Evolutionary conservation across 2,797 vertebrate species (phyloP).

Genomic region (Manis javanica): DNA sequence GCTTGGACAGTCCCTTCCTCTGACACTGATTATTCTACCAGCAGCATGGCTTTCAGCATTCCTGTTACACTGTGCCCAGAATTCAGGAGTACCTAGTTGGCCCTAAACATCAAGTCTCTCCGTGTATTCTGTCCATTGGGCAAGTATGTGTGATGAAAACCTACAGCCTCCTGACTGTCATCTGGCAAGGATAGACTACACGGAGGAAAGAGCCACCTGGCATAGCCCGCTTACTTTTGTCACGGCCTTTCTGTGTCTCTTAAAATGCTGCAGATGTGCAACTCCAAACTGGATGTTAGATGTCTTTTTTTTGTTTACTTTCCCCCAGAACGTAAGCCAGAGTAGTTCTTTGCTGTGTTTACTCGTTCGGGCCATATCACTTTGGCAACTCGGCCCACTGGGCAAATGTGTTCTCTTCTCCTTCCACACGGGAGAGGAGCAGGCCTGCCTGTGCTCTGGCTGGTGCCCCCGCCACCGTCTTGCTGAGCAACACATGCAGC

Average conservation of each 20-base stretch:
- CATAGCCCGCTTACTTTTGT: neutral
- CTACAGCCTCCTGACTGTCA: neutral
- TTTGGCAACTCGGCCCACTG: neutral
- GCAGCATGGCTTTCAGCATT: neutral
- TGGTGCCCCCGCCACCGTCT: neutral
- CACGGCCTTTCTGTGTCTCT: neutral
- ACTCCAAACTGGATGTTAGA: neutral
- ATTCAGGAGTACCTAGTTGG: neutral
- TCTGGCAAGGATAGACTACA: neutral
- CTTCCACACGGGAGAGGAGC: neutral
- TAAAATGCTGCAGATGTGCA: slow-evolving; percentile 41
- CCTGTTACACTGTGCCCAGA: neutral
- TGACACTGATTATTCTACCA: neutral
- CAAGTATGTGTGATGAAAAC: neutral
- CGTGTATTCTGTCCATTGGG: neutral
- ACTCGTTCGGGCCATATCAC: slow-evolving; percentile 2
- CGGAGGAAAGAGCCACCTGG: neutral
- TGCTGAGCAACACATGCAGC: slow-evolving; percentile 60
- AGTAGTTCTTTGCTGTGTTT: neutral
- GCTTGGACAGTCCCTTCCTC: neutral
- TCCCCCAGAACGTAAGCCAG: slow-evolving; percentile 37
- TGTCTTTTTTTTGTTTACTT: slow-evolving; percentile 8
- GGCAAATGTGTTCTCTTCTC: neutral
- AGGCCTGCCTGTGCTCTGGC: neutral
- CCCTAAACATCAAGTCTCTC: neutral